Evolutionary conservation across 92 coral and sea anemone species (phyloP).

Genomic region (Siderastrea radians): DNA sequence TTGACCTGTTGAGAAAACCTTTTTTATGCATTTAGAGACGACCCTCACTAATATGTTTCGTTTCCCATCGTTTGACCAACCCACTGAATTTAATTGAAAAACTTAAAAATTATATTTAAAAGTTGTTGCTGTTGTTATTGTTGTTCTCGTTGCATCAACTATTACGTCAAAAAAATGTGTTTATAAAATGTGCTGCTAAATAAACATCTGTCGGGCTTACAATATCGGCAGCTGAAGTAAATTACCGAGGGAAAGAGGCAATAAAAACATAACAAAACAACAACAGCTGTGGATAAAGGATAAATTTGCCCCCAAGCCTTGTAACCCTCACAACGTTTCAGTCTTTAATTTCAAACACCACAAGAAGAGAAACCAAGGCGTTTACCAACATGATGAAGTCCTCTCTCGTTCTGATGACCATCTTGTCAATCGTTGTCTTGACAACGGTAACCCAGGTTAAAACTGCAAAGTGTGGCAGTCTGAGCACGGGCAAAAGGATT

Average conservation of each 20-base stretch:
- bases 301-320: background rate
- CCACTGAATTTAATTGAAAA: too few relatives aligned
- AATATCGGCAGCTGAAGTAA: too few relatives aligned
- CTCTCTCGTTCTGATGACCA: background rate
- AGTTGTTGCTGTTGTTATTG: too few relatives aligned
- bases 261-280: background rate
- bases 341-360: background rate
- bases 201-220: too few relatives aligned
- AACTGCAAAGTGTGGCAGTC: background rate
- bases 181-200: too few relatives aligned
- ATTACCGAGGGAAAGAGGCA: background rate
- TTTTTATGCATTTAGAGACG: too few relatives aligned
- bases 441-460: background rate
- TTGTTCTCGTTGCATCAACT: too few relatives aligned
- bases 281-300: background rate
- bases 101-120: too few relatives aligned
- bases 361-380: background rate
- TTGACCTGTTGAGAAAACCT: too few relatives aligned
- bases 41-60: too few relatives aligned
- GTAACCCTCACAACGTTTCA: background rate
- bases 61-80: too few relatives aligned
- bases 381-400: background rate
- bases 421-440: background rate
- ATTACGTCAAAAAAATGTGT: too few relatives aligned
- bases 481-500: slow-evolving; percentile 26